phyloP scores from a whole-genome alignment of 2,113 vertebrate genomes.

The Vidua macroura region DNA sequence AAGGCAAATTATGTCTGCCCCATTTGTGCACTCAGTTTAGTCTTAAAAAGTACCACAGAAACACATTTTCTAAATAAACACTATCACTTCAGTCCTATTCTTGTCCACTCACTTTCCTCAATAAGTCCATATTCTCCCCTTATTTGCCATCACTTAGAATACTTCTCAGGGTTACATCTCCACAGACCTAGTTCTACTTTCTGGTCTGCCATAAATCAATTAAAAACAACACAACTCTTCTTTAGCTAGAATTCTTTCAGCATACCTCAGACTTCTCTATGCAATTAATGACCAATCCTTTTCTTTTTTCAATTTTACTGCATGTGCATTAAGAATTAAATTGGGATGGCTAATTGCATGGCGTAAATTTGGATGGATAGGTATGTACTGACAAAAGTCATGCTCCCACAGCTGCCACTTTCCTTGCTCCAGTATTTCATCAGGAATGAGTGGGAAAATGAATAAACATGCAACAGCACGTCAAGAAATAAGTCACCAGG shows the following conservation, averaged over 20 bases:
- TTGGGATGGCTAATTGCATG: background rate
- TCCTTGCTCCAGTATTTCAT: background rate
- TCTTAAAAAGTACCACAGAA: background rate
- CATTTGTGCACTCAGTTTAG: background rate
- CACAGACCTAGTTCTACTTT: background rate
- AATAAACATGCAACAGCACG: background rate
- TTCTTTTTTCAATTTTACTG: background rate
- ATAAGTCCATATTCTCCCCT: background rate
- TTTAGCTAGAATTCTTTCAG: background rate
- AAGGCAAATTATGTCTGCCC: background rate
- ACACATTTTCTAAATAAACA: background rate
- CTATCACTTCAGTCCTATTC: background rate
- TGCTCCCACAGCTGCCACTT: background rate
- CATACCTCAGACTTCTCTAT: background rate
- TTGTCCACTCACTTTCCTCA: background rate
- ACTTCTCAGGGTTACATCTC: background rate
- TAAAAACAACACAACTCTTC: background rate
- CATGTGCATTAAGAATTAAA: background rate
- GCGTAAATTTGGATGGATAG: background rate
- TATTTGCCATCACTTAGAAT: background rate
- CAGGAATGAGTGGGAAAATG: background rate
- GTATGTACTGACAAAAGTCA: background rate
- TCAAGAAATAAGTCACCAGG: background rate
- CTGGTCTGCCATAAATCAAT: background rate
- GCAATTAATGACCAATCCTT: background rate